Evolutionary conservation across 2,113 vertebrate genomes (phyloP), one percentile per base, ranked within the genome.

Genomic region (Poicephalus meyeri): DNA sequence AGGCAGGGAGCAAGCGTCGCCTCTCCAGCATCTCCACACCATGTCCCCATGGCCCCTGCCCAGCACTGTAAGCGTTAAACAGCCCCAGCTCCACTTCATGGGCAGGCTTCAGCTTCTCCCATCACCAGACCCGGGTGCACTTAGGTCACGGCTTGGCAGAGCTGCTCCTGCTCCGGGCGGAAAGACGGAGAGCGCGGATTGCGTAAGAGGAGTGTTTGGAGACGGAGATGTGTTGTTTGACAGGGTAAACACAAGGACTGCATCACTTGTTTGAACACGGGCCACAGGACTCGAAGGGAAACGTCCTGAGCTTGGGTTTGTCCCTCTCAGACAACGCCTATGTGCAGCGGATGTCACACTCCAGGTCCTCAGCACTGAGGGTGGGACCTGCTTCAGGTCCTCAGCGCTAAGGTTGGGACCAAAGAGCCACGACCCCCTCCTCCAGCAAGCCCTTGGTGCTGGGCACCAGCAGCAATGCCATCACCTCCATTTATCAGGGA

Each of bases 331-430:
- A 28, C 66, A 61, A 46, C 10, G 1, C 44, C 73, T 80, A 53
- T 1, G n/a, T 6, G 50, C 1, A 0, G 23, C 0, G 1, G 29
- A 37, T 18, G 24, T 28, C 49, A 65, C 8, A 0, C 21, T 13
- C 47, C 31, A 35, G 31, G 33, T 16, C 9, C 41, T n/a, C 39
- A n/a, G 19, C 0, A 0, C 21, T 16, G 16, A 31, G 42, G 21
- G 3, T 18, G 85, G 64, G 41, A 63, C 25, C 1, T 20, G 53
- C 18, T 14, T 37, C 29, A 39, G 31, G 35, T 14, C 8, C 41
- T n/a, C 39, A 31, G 16, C 0, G 0, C 21, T 11, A 19, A 31
- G 42, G 29, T 6, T 21, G 85, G 64, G 35, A 63, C 33, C 3
- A 9, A 28, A 47, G 47, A 58, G 29, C 26, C 37, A 29, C 77